These are phyloP conservation scores for Pseudachorutes palmiensis DNA, from an alignment of 1,140 invertebrate species.

Conservation along the genomic window DNA sequence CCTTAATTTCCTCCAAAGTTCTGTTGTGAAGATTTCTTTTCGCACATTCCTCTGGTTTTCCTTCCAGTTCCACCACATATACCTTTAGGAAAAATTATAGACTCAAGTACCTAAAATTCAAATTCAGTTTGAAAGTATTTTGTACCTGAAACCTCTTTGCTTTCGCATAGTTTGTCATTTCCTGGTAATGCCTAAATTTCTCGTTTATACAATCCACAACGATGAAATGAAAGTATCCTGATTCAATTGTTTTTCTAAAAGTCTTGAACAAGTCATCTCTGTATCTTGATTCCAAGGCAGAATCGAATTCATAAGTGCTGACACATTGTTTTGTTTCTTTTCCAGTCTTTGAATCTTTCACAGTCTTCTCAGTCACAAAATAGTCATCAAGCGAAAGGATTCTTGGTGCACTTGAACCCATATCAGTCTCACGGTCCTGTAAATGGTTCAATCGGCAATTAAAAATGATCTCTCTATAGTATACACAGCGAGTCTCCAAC, in stretches of 20 bases:
- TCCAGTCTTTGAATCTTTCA: constrained; percentile 66
- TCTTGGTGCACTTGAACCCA: constrained; percentile 68
- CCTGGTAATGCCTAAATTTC: constrained; percentile 68
- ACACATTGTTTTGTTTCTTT: constrained; percentile 54
- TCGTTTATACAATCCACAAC: constrained; percentile 84
- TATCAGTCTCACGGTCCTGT: constrained; percentile 64
- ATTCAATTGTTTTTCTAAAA: constrained; percentile 83
- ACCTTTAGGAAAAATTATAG: too few relatives aligned
- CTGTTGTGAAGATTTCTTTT: constrained; percentile 79
- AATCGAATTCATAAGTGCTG: constrained; percentile 86
- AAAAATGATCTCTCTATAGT: background rate
- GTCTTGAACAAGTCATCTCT: constrained; percentile 72
- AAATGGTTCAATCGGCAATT: constrained; percentile 9
- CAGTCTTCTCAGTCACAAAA: constrained; percentile 78
- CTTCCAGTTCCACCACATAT: constrained; percentile 78
- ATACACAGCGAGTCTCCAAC: constrained; percentile 19
- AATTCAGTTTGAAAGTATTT: too few relatives aligned
- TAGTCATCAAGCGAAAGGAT: constrained; percentile 94
- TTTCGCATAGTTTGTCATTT: constrained; percentile 80
- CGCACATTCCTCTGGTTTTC: constrained; percentile 64
- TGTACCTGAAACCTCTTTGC: constrained; percentile 83
- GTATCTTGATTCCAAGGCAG: constrained; percentile 71
- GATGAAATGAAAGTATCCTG: constrained; percentile 86
- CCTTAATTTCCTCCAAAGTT: constrained; percentile 65
- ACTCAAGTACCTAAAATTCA: too few relatives aligned